Evolutionary conservation across 2,888 invertebrate species (phyloP), one percentile per base, ranked within the genome.

Genomic region (Blastobasis lacticolella): DNA sequence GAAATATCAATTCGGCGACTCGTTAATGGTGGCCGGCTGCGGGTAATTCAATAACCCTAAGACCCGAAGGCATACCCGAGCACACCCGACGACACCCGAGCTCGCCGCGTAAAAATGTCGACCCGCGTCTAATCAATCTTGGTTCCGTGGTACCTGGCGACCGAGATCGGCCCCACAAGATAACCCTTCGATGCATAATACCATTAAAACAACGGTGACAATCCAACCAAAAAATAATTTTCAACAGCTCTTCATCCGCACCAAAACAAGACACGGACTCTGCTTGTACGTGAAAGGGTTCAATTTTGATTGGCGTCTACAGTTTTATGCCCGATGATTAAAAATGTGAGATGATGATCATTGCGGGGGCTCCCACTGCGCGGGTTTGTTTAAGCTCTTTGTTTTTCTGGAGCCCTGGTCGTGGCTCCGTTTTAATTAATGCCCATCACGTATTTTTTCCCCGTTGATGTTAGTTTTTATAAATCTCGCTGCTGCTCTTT

Each of bases 181-280:
- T 88, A 88, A 87, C 86, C 86, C 86, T 84, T 82, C 81, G 74
- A 80, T 83, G 84, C 87, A 84, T 86, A 87, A 85, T 86, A 77
- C 86, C 88, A 88, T 87, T 88, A 87, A 88, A 86, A 86, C 88
- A 88, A 87, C 87, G 86, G 87, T 87, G 88, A 88, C 88, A 87
- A 86, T 83, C 78, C 78, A 69, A 82, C 80, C 81, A 85, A 86
- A 86, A 85, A 86, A 81, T 79, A 75, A 78, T 84, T 81, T 84
- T 81, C 81, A 83, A 86, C 84, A 83, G 81, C 78, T 84, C 76
- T 77, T 75, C 42, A 10, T 23, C 23, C 23, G 23, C 23, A 1
- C 1, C 23, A 23, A 3, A 23, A 23, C 23, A 23, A 23, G 23
- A 23, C 23, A 23, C 1, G 23, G 23, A 23, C 23, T 23, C 23